Conservation (phyloP, 1,140 invertebrate genomes). For the Leptopilina boulardi region DNA sequence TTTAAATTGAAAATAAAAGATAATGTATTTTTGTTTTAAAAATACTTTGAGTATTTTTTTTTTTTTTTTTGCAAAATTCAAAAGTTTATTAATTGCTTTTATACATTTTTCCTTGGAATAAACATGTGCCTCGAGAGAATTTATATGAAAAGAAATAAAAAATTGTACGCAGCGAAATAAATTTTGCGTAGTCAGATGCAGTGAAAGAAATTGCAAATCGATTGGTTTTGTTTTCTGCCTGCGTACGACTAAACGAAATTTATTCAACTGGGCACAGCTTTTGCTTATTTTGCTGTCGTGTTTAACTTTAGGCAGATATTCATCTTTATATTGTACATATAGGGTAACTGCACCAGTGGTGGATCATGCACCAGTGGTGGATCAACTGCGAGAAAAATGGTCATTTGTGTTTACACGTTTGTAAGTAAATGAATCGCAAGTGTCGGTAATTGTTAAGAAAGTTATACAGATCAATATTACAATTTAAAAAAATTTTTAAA, state of each 20-base stretch:
- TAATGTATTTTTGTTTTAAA: too few species aligned
- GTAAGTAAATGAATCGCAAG: too few species aligned
- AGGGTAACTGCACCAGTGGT: too few species aligned
- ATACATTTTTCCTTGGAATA: not conserved
- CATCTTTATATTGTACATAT: conserved; percentile 2
- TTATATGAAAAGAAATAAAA: not conserved
- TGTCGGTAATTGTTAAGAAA: too few species aligned
- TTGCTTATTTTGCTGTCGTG: not conserved
- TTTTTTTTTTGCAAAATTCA: not conserved
- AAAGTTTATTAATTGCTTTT: not conserved
- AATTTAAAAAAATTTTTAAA: too few species aligned
- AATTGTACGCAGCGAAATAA: not conserved
- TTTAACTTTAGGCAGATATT: not conserved
- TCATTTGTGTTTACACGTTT: too few species aligned
- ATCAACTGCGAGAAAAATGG: too few species aligned
- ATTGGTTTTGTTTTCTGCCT: conserved; percentile 27
- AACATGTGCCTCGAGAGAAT: not conserved
- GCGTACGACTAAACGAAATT: conserved; percentile 26
- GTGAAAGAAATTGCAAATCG: conserved; percentile 17
- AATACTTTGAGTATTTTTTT: too few species aligned
- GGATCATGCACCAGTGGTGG: too few species aligned
- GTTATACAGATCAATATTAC: too few species aligned
- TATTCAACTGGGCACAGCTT: conserved; percentile 14
- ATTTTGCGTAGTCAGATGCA: conserved; percentile 11
- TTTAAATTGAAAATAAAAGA: too few species aligned